phyloP scores from a whole-genome alignment of 1,140 invertebrate genomes.

The Drosophila suzukii region DNA sequence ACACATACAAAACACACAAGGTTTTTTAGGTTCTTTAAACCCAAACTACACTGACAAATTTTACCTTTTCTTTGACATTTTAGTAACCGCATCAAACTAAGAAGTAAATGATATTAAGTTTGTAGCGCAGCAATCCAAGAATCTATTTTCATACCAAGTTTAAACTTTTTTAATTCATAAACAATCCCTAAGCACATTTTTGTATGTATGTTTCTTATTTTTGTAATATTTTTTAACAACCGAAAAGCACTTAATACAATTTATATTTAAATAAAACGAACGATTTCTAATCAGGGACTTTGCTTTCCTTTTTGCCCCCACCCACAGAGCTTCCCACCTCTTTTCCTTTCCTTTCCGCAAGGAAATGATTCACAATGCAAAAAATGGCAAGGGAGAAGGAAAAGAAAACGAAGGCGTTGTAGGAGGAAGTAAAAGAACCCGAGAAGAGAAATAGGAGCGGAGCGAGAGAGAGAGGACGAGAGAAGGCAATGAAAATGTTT shows the following conservation, averaged over 20 bases:
- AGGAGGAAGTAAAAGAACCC: conserved; percentile 46
- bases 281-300: neutral
- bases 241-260: neutral
- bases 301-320: neutral
- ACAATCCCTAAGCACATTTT: too few species aligned
- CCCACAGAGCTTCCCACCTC: conserved; percentile 5
- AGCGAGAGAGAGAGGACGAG: conserved; percentile 12
- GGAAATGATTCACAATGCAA: conserved; percentile 48
- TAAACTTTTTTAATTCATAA: too few species aligned
- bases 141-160: too few species aligned
- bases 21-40: too few species aligned
- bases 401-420: conserved; percentile 45
- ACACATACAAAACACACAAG: too few species aligned
- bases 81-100: too few species aligned
- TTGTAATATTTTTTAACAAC: too few species aligned
- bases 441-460: conserved; percentile 25
- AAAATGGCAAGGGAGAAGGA: conserved; percentile 22
- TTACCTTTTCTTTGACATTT: too few species aligned
- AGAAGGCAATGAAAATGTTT: conserved; percentile 49
- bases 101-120: too few species aligned
- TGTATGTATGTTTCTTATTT: too few species aligned
- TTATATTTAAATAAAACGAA: neutral
- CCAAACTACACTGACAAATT: too few species aligned
- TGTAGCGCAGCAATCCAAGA: too few species aligned
- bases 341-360: neutral